Evolutionary conservation across 2,113 vertebrate genomes (phyloP).

Genomic region (Ciconia maguari): DNA sequence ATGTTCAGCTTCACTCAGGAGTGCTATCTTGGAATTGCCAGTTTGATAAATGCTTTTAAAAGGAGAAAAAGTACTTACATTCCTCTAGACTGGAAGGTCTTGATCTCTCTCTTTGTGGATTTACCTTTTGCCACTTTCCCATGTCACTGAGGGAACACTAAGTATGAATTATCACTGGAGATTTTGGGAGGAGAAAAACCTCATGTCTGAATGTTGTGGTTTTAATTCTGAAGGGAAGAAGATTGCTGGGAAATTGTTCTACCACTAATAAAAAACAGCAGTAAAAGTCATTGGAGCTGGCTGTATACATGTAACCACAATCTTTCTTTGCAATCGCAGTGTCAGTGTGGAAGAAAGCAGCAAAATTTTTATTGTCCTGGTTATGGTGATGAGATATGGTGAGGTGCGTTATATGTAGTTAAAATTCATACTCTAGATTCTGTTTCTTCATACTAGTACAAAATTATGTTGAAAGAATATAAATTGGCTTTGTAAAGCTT

Average conservation of each 20-base stretch:
- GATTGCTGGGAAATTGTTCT: neutral
- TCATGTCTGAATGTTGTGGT: neutral
- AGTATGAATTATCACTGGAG: neutral
- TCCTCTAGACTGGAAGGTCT: neutral
- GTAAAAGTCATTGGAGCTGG: neutral
- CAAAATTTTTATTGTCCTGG: neutral
- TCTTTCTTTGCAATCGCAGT: neutral
- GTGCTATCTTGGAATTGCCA: neutral
- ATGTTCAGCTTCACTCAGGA: neutral
- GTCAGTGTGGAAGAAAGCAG: neutral
- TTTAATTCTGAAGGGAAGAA: neutral
- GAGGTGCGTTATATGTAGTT: neutral
- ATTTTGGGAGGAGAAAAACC: neutral
- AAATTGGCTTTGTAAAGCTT: neutral
- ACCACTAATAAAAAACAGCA: neutral
- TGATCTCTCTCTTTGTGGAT: neutral
- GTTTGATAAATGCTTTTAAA: neutral
- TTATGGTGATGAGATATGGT: neutral
- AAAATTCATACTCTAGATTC: neutral
- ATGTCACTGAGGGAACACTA: neutral
- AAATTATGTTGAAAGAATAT: neutral
- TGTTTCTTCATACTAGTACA: neutral
- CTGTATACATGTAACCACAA: neutral
- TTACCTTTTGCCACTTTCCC: neutral
- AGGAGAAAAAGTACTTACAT: neutral